Evolutionary conservation across 2,797 vertebrate species (phyloP), one percentile per base, ranked within the genome.

Genomic region (Pangasius sanitwongsei): DNA sequence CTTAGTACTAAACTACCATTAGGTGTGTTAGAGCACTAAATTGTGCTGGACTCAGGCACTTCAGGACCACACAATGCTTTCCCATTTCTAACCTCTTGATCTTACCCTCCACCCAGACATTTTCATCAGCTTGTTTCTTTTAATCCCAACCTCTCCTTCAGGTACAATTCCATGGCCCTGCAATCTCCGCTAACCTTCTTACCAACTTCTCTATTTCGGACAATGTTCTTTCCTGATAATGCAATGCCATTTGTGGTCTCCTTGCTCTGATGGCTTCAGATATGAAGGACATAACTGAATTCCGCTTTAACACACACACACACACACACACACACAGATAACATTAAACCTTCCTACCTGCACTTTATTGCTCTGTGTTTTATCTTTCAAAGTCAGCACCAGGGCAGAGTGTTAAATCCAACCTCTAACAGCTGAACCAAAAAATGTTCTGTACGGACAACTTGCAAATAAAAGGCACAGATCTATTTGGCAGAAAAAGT

Each of bases 371-470:
- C 12, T 25, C 18, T 37, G 53, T 11, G 8, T 25, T 84, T 84
- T 20, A 67, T 84, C 28, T 67, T 31, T 48, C 28, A 50, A 41
- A 34, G n/a, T 72, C 65, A 85, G 48, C 61, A 48, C 57, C 3
- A 75, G 13, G 41, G 28, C 25, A 28, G 50, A 55, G 63, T n/a
- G 28, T n/a, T 18, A 85, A 70, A 85, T 25, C 65, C 0, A 7
- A 65, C 78, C 88, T 48, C 63, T 13, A 72, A 48, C 89, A 72
- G 12, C 50, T 57, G 63, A 74, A 55, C 18, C 59, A 61, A n/a
- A 77, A 83, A 87, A 61, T 70, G 57, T 70, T 55, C 0, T 77
- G 59, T 6, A 83, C 90, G 91, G 59, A 80, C 6, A 57, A 34
- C 16, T 34, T 20, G 16, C 50, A 57, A 57, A 34, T 55, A 70